phyloP scores from a whole-genome alignment of 2,797 vertebrate species.

The Alcedo atthis region DNA sequence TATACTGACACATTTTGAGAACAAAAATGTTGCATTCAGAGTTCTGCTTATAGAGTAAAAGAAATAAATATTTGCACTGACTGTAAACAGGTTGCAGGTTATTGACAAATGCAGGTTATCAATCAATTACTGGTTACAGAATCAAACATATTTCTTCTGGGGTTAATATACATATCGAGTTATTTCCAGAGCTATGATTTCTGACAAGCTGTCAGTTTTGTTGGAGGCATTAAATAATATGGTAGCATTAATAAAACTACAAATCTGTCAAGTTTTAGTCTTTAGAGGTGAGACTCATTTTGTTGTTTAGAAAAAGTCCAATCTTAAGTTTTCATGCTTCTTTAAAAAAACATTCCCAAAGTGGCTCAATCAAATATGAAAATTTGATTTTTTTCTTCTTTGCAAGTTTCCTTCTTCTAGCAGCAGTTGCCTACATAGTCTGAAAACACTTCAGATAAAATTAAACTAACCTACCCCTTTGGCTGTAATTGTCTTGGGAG shows the following conservation, averaged over 20 bases:
- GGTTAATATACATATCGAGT: not conserved
- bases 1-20: conserved; percentile 6
- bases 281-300: conserved; percentile 41
- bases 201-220: conserved; percentile 11
- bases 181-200: not conserved
- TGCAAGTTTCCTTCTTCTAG: conserved; percentile 26
- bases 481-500: conserved; percentile 6
- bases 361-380: conserved; percentile 34
- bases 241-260: conserved; percentile 16
- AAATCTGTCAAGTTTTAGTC: conserved; percentile 9
- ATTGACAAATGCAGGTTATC: conserved; percentile 12
- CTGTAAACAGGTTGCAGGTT: not conserved
- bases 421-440: conserved; percentile 20
- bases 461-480: not conserved
- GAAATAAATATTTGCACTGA: not conserved
- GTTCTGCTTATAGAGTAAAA: not conserved
- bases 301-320: conserved; percentile 42
- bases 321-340: conserved; percentile 22
- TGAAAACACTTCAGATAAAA: conserved; percentile 42
- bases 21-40: not conserved
- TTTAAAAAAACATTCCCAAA: conserved; percentile 42
- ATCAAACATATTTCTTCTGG: not conserved
- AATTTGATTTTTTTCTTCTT: conserved; percentile 31
- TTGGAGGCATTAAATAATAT: conserved; percentile 6
- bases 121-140: not conserved